phyloP scores from a whole-genome alignment of 2,797 vertebrate genomes.

The Fistularia commersonii region DNA sequence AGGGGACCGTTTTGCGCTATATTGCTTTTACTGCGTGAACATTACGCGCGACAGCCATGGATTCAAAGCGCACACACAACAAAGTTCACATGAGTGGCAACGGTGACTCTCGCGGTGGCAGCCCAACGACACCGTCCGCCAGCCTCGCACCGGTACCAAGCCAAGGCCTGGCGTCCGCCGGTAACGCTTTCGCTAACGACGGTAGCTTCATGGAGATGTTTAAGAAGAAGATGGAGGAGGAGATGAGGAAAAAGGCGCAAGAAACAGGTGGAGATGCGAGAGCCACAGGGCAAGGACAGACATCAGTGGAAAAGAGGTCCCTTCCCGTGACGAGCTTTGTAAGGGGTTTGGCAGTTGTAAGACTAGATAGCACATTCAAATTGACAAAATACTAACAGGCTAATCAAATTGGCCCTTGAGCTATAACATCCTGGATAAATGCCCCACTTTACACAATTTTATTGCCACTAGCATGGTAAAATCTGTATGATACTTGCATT shows the following conservation, averaged over 20 bases:
- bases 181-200: conserved; percentile 92
- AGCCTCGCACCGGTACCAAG: conserved; percentile 46
- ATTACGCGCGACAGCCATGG: conserved; percentile 41
- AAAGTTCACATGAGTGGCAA: conserved; percentile 17
- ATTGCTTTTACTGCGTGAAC: conserved; percentile 12
- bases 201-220: conserved; percentile 97
- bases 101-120: conserved; percentile 58
- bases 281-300: conserved; percentile 64
- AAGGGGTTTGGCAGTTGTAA: conserved; percentile 79
- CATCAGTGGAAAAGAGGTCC: conserved; percentile 72
- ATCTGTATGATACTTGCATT: conserved; percentile 2
- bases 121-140: conserved; percentile 57
- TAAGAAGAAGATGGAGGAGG: conserved; percentile 91
- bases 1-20: not conserved
- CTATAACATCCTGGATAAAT: conserved; percentile 12
- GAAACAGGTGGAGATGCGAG: conserved; percentile 61
- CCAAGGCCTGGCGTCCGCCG: conserved; percentile 30
- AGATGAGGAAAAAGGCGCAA: conserved; percentile 78
- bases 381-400: not conserved
- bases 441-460: conserved; percentile 1
- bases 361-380: conserved; percentile 43
- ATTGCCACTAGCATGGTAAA: conserved; percentile 5
- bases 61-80: conserved; percentile 39
- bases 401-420: conserved; percentile 10
- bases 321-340: conserved; percentile 79